Base-by-base conservation (phyloP, 2,797 vertebrate genomes). In the Acrossocheilus fasciatus region DNA sequence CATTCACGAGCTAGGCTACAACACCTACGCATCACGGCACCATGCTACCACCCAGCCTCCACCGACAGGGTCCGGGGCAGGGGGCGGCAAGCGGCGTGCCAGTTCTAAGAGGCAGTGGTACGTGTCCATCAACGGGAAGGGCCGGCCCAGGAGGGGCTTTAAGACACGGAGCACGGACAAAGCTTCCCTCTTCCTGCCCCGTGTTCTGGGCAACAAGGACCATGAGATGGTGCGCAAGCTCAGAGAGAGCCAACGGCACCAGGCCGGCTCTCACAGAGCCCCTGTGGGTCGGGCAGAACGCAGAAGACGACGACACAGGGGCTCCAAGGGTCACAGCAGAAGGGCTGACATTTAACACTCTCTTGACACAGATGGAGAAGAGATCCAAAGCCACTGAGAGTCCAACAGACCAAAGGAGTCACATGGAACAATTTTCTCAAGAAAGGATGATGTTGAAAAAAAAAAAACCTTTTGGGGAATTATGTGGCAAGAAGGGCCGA, bases 1-100 rank as follows among this genome's bases (percentile, higher is more conserved):
- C 64, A 98, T 99, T 91, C 98, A 99, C 0, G 98, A 99, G 88
- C 79, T 99, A 88, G 98, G 98, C 7, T 99, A 99, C 89, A 99
- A 99, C 93, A 99, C 98, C 0, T 99, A 99, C 0, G 97, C 98
- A 0, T 99, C 98, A 0, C 96, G 96, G 7, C 95, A 96, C 90
- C 97, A 98, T 91, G 95, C 95, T 52, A 97, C 97, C 0, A 94
- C 96, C 69, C 96, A 97, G 80, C 92, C 91, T 30, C 69, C 91
- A 9, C 89, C 88, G 10, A 75, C 84, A 41, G 92, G 18, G 84
- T 95, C 91, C 3, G 70, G 90, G 1, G 43, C 78, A 20, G 86
- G 83, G 34, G 85, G 93, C 41, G 78, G 80, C 92, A 94, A 93
- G 91, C 94, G 94, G 74, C 94, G 96, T 6, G 96, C 96, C 66